Base-by-base conservation (phyloP, 2,797 vertebrate genomes). In the Lateolabrax maculatus region DNA sequence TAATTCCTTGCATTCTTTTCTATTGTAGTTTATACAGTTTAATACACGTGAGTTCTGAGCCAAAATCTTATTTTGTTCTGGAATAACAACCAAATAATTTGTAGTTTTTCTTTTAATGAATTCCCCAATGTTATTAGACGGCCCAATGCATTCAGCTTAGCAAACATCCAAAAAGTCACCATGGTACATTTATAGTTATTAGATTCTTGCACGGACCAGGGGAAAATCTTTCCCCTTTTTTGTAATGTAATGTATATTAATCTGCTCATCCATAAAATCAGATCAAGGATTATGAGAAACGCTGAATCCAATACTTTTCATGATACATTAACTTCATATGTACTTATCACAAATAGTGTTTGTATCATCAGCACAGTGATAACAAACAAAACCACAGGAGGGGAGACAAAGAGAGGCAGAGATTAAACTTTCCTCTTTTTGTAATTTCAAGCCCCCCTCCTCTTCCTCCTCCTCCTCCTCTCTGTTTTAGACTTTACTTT, bases 211-310 rank as follows among this genome's bases (percentile, higher is more conserved):
- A 89, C 66, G 74, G 80, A 81, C 73, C 12, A 89, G 56, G 84
- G 41, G 25, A 84, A 87, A 86, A 84, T 21, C 34, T 66, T 41
- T 65, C 39, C 31, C 31, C 34, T 74, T 79, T 79, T 86, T 76
- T 25, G 29, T 89, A 83, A 90, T 91, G 61, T 81, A 80, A 92
- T 84, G 75, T 84, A 89, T 87, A 92, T 90, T 37, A 88, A 88
- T 87, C 77, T 79, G 55, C 70, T 92, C 90, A 91, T 86, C 88
- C 89, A 84, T 92, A 79, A 93, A 93, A 95, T 94, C 85, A 92
- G 75, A 93, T 89, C 84, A 90, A 79, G 81, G 81, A 93, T 92
- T 92, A 92, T 77, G 63, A 81, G 81, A 92, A 91, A 86, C 7
- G 67, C 80, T 92, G 89, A 92, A 91, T 81, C 79, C 76, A 85